Evolutionary conservation across 64 coral and sea anemone species (phyloP), one percentile per base, ranked within the genome.

Genomic region (Stylophora pistillata): DNA sequence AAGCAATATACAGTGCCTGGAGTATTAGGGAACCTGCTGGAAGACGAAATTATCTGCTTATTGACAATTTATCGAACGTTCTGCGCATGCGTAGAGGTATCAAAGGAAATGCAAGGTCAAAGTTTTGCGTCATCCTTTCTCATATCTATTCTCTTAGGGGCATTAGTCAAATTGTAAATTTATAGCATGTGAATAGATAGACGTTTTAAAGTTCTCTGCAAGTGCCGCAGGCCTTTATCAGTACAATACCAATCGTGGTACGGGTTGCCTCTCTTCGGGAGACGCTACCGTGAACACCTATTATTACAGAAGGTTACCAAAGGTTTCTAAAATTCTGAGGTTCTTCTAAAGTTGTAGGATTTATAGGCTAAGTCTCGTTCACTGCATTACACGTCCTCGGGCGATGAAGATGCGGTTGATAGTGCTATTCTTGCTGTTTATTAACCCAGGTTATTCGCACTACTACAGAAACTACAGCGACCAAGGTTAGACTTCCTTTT

Each of bases 391-490:
- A 56, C 58, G 55, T 60, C 77, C 64, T 68, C 64, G 5, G 23
- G 23, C 21, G 64, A 68, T 64, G 21, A 70, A 28, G 62, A 84
- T 84, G 80, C 53, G 80, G 61, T 23, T 68, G 20, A 68, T 68
- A 68, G 10, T 68, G 64, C 64, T 68, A 2, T 25, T 12, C 21
- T 68, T 70, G 33, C 34, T 84, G 9, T 70, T 68, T 62, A 53
- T 84, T 13, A 70, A 69, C 47, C 61, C 62, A 14, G 62, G 47
- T 68, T 37, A 21, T 15, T 53, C 30, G 14, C 80, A 84, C 13
- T 84, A 84, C 61, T 84, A 34, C 34, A 68, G 16, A 21, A 62
- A 47, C 30, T 34, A 21, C 23, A 84, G 61, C 30, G 80, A 84
- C 62, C 62, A 84, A 70, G 80, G 80, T 84, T 69, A 84, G 62